Evolutionary conservation across 2,888 invertebrate genomes (phyloP).

Genomic region (Leptarthrus brevirostris): DNA sequence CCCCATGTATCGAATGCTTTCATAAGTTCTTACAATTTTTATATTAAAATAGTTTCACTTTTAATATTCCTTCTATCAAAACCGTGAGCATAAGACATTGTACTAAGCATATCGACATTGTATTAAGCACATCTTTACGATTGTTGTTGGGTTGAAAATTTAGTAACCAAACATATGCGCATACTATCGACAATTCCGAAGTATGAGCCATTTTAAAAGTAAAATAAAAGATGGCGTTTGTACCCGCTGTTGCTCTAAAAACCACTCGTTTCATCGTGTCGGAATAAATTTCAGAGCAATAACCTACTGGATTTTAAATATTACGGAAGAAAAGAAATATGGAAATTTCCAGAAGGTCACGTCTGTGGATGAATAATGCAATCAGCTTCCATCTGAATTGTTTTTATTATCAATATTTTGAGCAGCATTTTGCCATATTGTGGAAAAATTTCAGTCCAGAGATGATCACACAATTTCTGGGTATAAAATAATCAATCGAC

Average conservation of each 20-base stretch:
- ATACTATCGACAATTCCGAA: background rate
- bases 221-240: background rate
- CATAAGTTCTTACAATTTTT: background rate
- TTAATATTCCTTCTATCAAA: no score
- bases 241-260: background rate
- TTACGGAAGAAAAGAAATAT: slow-evolving; percentile 18
- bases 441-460: no score
- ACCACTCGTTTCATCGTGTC: background rate
- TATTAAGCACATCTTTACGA: no score
- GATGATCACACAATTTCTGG: no score
- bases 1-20: background rate
- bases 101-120: background rate
- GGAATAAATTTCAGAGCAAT: background rate
- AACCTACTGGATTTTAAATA: background rate
- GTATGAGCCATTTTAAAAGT: background rate
- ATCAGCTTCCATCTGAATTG: background rate
- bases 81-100: no score
- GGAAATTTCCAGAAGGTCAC: slow-evolving; percentile 12
- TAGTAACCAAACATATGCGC: background rate
- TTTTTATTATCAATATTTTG: background rate
- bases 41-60: no score
- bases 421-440: no score
- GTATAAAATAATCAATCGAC: no score
- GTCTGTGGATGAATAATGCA: slow-evolving; percentile 2
- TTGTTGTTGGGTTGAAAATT: background rate